Conservation (phyloP, 1,140 invertebrate genomes). For the Aphaenogaster rudis region DNA sequence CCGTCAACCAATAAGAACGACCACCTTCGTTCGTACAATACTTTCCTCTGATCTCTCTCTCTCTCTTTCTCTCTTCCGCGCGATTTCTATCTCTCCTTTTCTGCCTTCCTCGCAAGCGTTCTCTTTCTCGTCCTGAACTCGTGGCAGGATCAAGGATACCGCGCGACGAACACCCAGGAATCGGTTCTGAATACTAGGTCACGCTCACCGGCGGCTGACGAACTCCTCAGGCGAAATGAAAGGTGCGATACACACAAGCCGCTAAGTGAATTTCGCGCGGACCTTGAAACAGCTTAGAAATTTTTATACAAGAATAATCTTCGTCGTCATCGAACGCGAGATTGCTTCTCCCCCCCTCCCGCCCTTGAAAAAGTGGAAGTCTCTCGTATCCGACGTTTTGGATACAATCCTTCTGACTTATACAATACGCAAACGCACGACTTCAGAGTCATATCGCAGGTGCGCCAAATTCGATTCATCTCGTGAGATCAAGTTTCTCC, state of each 20-base stretch:
- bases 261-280: slow-evolving; percentile 14
- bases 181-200: slow-evolving; percentile 33
- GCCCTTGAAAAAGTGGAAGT: neutral
- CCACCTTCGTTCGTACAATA: slow-evolving; percentile 54
- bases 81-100: neutral
- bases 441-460: neutral
- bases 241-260: neutral
- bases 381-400: neutral
- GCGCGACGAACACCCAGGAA: neutral
- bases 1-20: slow-evolving; percentile 72
- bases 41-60: slow-evolving; percentile 66
- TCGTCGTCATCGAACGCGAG: neutral
- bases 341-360: neutral
- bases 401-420: neutral
- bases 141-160: slow-evolving; percentile 72
- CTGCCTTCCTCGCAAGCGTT: neutral
- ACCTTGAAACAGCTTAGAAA: slow-evolving; percentile 21
- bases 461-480: neutral
- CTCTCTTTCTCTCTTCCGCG: slow-evolving; percentile 30
- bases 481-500: neutral
- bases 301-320: neutral
- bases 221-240: slow-evolving; percentile 29
- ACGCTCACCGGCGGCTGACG: neutral
- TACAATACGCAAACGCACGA: neutral
- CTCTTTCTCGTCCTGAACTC: slow-evolving; percentile 14